Evolutionary conservation across 23 tunicate genomes (phyloP), one percentile per base, ranked within the genome.

Genomic region (Trididemnum nubilum): DNA sequence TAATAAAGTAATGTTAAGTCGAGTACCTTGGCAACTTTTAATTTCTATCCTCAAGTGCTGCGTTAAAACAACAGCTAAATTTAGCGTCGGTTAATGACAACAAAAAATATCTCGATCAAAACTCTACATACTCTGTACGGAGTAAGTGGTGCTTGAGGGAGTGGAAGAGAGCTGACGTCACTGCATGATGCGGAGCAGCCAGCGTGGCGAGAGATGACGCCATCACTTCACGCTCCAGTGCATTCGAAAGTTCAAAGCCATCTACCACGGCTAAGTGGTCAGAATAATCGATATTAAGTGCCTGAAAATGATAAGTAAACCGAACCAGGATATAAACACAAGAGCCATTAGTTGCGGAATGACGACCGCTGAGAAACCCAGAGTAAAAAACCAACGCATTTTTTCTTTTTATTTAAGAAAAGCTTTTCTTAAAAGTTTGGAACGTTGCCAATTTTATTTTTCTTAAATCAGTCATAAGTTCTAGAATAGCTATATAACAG

Each of bases 121-220:
- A n/a, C 67, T 12, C 5, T 21, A n/a, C 78, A 36, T 26, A 73
- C 78, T 73, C 58, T 23, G 58, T 73, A 27, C 39, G 78, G 40
- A 44, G 39, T 7, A 79, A 33, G 4, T 83, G 82, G 0, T 40
- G 72, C 69, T 83, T 89, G 80, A 83, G 83, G 34, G 80, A 78
- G 60, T 76, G 72, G n/a, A 89, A 74, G 32, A 89, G 71, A 30
- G 93, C 87, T 32, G 34, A 78, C n/a, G 83, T 77, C 39, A 82
- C 79, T 23, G 87, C 50, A 51, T 76, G 28, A 31, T 71, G 60
- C 21, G 65, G 75, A 25, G 59, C 2, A 1, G 84, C 34, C 40
- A 30, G n/a, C 12, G 60, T 4, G 78, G 60, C 36, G 40, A 31
- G 49, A 64, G 38, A 30, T 5, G 22, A 26, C 18, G 71, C 27